Evolutionary conservation across 2,888 invertebrate genomes (phyloP).

Genomic region (Plutella xylostella): DNA sequence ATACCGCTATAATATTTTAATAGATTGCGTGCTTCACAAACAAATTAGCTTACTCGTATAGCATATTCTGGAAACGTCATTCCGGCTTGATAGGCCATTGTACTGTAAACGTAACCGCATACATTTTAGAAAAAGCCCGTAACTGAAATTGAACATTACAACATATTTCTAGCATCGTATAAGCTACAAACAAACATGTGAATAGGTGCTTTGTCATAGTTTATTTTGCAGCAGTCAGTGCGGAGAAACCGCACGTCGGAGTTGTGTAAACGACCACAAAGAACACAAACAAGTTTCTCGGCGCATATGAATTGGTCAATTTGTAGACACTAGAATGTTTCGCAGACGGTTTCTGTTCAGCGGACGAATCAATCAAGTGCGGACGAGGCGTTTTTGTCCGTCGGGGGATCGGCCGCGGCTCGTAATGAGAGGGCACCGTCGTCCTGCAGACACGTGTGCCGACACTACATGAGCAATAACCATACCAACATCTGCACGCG

Average conservation of each 20-base stretch:
- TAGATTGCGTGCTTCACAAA: too few relatives aligned
- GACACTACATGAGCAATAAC: too few relatives aligned
- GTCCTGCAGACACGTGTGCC: constrained; percentile 23
- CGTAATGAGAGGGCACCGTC: constrained; percentile 17
- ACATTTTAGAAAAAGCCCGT: not conserved
- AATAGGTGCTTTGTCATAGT: constrained; percentile 25
- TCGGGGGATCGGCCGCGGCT: too few relatives aligned
- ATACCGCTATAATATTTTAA: too few relatives aligned
- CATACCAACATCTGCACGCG: too few relatives aligned
- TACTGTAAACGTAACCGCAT: not conserved
- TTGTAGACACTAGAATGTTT: constrained; percentile 45
- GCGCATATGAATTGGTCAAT: constrained; percentile 46
- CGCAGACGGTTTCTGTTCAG: constrained; percentile 35
- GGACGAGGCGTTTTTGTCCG: constrained; percentile 13
- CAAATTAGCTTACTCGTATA: too few relatives aligned
- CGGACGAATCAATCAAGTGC: constrained; percentile 51
- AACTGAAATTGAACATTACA: not conserved
- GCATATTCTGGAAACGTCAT: too few relatives aligned
- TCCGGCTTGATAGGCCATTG: not conserved
- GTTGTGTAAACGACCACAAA: constrained; percentile 34
- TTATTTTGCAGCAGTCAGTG: constrained; percentile 9
- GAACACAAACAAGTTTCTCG: constrained; percentile 42
- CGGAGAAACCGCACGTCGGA: constrained; percentile 32
- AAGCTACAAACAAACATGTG: constrained; percentile 29
- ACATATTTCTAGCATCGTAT: constrained; percentile 20